Evolutionary conservation across 1,140 invertebrate genomes (phyloP).

Genomic region (Ridgeia piscesae): DNA sequence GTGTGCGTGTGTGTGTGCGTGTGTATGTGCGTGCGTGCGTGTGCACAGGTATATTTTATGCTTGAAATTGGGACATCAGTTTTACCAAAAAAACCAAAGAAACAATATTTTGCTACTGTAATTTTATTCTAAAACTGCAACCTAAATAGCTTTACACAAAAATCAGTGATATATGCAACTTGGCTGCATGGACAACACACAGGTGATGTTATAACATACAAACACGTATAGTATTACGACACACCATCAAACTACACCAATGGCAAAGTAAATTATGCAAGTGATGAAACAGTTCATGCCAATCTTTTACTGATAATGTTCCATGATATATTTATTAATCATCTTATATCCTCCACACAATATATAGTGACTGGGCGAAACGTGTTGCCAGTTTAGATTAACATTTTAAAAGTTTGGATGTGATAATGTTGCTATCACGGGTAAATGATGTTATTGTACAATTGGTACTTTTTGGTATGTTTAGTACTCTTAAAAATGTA

Average conservation of each 20-base stretch:
- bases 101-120: background rate
- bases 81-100: background rate
- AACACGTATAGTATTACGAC: background rate
- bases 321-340: background rate
- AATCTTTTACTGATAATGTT: background rate
- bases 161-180: background rate
- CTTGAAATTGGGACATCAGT: background rate
- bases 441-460: no score
- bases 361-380: no score
- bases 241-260: background rate
- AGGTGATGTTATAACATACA: background rate
- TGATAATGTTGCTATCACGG: no score
- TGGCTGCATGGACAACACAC: background rate
- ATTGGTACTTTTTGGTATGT: no score
- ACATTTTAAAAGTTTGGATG: no score
- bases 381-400: no score
- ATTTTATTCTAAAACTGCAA: constrained; percentile 1
- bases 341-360: background rate
- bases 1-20: no score
- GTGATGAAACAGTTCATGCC: background rate
- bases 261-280: background rate
- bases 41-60: background rate
- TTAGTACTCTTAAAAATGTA: no score
- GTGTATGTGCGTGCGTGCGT: background rate
- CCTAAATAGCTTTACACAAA: background rate